These are phyloP conservation scores for Orius insidiosus DNA, from an alignment of 1,140 invertebrate genomes.

Conservation along the genomic window DNA sequence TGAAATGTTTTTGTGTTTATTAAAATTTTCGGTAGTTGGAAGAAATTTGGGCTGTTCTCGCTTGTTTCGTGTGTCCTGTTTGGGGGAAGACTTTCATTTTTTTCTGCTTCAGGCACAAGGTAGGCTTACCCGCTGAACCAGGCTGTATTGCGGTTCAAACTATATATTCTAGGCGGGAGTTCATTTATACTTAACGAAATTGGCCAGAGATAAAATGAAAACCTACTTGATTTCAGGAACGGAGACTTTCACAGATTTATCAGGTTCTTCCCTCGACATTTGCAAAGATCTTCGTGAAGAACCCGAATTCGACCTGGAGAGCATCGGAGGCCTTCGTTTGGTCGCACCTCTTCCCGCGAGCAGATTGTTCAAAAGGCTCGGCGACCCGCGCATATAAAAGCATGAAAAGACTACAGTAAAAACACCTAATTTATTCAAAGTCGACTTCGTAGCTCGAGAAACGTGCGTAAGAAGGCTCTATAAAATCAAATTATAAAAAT, in stretches of 20 bases:
- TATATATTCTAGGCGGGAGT: neutral
- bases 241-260: conserved; percentile 73
- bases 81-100: too few species aligned
- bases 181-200: too few species aligned
- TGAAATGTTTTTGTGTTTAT: too few species aligned
- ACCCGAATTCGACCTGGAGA: conserved; percentile 75
- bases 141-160: conserved; percentile 10
- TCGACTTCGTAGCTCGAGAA: conserved; percentile 84
- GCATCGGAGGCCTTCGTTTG: conserved; percentile 64
- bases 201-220: neutral
- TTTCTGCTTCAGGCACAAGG: too few species aligned
- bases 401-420: conserved; percentile 97
- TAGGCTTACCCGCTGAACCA: neutral
- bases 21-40: too few species aligned
- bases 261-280: conserved; percentile 66
- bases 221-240: conserved; percentile 68
- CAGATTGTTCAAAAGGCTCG: conserved; percentile 79
- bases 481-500: conserved; percentile 16
- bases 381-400: conserved; percentile 90
- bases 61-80: too few species aligned
- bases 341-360: conserved; percentile 77
- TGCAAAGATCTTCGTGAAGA: conserved; percentile 64
- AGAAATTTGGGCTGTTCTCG: too few species aligned
- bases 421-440: conserved; percentile 84
- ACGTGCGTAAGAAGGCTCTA: conserved; percentile 90